A percentile compares a stretch with the other conserved stretches of the same genome.
Evolutionary conservation across 2,797 vertebrate species (phyloP).

Genomic region (Rhabdomys pumilio): DNA sequence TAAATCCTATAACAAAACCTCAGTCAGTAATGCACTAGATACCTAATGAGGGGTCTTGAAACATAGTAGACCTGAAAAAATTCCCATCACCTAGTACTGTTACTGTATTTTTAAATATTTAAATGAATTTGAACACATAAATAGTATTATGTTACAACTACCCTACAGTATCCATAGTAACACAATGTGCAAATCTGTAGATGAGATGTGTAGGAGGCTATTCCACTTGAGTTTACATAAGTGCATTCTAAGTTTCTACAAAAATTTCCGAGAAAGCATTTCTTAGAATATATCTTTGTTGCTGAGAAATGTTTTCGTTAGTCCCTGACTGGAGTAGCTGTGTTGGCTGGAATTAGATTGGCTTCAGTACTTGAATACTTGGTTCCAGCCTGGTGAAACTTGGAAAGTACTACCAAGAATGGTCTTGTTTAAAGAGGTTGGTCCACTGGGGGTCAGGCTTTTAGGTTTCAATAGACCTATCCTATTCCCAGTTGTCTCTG

Average conservation of each 20-base stretch:
- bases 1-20: not conserved
- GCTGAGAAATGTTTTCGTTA: not conserved
- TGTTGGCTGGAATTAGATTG: not conserved
- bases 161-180: not conserved
- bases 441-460: not conserved
- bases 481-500: not conserved
- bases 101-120: not conserved
- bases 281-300: not conserved
- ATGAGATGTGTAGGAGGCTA: not conserved
- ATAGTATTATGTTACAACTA: not conserved
- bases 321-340: not conserved
- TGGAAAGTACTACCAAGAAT: not conserved
- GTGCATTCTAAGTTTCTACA: not conserved
- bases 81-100: not conserved
- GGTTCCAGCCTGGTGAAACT: not conserved
- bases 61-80: not conserved
- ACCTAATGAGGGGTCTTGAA: not conserved
- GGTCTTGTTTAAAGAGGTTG: not conserved
- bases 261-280: not conserved
- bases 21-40: not conserved
- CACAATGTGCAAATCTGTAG: not conserved
- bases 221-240: not conserved
- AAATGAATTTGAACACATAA: not conserved
- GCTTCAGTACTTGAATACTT: not conserved
- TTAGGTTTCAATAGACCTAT: not conserved